Evolutionary conservation across 1,140 invertebrate species (phyloP).

Genomic region (Drosophila tristis): DNA sequence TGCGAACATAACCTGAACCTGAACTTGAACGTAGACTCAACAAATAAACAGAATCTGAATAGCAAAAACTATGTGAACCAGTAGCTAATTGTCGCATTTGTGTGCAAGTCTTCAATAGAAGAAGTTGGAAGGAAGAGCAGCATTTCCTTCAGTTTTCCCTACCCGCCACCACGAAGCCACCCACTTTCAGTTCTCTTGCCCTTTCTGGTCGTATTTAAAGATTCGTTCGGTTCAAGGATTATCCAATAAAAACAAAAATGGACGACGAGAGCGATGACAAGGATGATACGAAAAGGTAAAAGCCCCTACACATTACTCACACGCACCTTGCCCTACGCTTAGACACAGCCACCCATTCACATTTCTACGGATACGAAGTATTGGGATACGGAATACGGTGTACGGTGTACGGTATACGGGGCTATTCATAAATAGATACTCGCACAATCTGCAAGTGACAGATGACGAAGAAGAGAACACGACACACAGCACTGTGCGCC

Average conservation of each 20-base stretch:
- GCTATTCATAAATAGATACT: constrained; percentile 53
- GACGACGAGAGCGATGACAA: constrained; percentile 89
- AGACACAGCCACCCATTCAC: constrained; percentile 5
- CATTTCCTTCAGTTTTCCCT: constrained; percentile 8
- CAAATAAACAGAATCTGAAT: constrained; percentile 3
- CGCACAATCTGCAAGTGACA: constrained; percentile 56
- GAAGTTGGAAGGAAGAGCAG: constrained; percentile 11
- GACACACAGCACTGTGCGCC: no score
- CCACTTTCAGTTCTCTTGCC: neutral
- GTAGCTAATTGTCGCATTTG: constrained; percentile 14
- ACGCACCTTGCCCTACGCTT: neutral
- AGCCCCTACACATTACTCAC: constrained; percentile 10
- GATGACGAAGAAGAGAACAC: constrained; percentile 36
- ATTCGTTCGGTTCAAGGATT: constrained; percentile 55
- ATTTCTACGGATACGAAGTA: neutral
- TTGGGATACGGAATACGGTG: neutral
- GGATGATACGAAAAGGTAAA: constrained; percentile 89
- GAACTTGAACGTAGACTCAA: no score
- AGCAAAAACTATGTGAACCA: constrained; percentile 51
- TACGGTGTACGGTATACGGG: neutral
- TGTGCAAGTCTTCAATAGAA: constrained; percentile 32
- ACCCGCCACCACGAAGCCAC: no score
- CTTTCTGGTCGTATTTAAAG: constrained; percentile 17
- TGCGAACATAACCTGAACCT: constrained; percentile 62
- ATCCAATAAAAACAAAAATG: constrained; percentile 83